Base-by-base conservation (phyloP, 2,113 vertebrate genomes). In the Rynchops niger region DNA sequence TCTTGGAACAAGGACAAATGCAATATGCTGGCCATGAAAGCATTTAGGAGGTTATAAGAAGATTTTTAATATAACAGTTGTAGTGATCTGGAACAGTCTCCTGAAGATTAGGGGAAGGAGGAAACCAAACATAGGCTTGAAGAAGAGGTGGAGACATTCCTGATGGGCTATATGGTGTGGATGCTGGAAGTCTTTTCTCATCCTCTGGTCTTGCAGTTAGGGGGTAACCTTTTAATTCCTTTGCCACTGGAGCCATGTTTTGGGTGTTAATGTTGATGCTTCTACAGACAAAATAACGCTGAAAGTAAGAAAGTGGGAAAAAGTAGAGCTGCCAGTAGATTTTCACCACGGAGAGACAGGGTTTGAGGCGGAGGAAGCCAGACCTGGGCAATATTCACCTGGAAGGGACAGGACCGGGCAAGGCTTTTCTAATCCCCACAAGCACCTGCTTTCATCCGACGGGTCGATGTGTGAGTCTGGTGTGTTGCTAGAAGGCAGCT, bases 1-100 rank as follows among this genome's bases (percentile, higher is more conserved):
- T 23, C 36, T 78, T 89, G 84, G 86, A 94, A 95, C 70, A 72
- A 79, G 84, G 63, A 61, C 73, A 97, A 95, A 85, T 76, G 89
- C 56, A 93, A 52, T 47, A 9, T n/a, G 29, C 45, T 81, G 73
- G 34, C 73, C 56, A 42, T 65, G 77, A 91, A 91, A 76, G 73
- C 81, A 34, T 86, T 95, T 29, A 66, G 80, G 70, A 71, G 63
- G 63, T n/a, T 40, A 38, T 2, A 32, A 61, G 82, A 22, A 34
- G 47, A 40, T 72, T 82, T 95, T 78, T 79, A 93, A 84, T 25
- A 58, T 45, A 42, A 70, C 50, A 76, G 55, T 18, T 52, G n/a
- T 43, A 94, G 86, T 38, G 36, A 40, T 69, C 65, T 74, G 69
- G n/a, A 87, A 67, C 61, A 76, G 20, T 50, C 9, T 91, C 47